Evolutionary conservation across 2,113 vertebrate genomes (phyloP), one percentile per base, ranked within the genome.

Genomic region (Pseudorhombus dupliciocellatus): DNA sequence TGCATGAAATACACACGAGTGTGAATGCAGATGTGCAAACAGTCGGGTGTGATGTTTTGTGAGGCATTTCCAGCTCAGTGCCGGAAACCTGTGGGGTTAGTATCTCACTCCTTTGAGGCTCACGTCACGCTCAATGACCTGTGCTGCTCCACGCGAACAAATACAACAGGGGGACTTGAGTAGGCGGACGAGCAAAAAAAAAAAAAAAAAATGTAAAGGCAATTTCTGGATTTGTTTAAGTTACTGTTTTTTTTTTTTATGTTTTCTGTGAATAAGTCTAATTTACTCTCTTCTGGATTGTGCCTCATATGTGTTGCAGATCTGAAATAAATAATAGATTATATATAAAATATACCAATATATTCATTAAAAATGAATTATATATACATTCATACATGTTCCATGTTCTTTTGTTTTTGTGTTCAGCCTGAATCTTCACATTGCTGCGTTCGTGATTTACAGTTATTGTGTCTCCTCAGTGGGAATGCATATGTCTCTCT

Each of bases 101-200:
- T 62, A 52, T 75, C 58, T 46, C 0, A 5, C 70, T 73, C 67
- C 74, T 73, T 53, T 2, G 0, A 61, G 76, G 66, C 55, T 50
- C 53, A 1, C 7, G 28, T 40, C n/a, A 0, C 42, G 22, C 54
- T 81, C 78, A 42, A 15, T 72, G 70, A 79, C 83, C 68, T 83
- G 74, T 61, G 56, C 57, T 15, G 57, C 22, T 67, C 57, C 18
- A 59, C 54, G 24, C 1, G 1, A 56, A 25, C 28, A 75, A 46
- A 77, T 54, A 57, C 24, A 11, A 2, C 59, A 31, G 28, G 0
- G 5, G 18, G 46, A 15, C 53, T 56, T 0, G 24, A 57, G 58
- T 1, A 3, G 14, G 30, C 20, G 1, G 50, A n/a, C 18, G 15
- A 42, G 42, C 20, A 2, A 20, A 48, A 5, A 6, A 4, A 18